Base-by-base conservation (phyloP, 2,888 invertebrate genomes). In the Griposia aprilina region DNA sequence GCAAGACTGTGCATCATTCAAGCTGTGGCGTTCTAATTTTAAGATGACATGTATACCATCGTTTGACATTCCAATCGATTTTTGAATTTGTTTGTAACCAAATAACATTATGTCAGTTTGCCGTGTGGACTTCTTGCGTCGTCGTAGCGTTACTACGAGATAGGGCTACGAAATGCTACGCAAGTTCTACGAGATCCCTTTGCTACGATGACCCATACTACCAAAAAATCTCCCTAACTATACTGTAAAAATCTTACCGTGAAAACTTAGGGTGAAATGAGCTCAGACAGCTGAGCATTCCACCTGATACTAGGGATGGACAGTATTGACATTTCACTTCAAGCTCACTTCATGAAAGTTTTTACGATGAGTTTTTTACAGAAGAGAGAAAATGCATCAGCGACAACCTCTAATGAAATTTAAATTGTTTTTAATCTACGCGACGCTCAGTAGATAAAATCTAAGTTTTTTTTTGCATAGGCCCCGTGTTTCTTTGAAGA, bases 101-200 rank as follows among this genome's bases (percentile, higher is more conserved):
- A 41, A 41, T 0, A 8, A 45, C 45, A 45, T 45, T 45, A 10
- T 45, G 10, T 45, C 45, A 10, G 1, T 10, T 45, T 45, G 6
- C 45, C 45, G 45, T 45, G 41, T 41, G 23, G 26, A 13, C 8
- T 20, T 67, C 11, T 36, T 67, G n/a, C n/a, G n/a, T n/a, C 30
- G 59, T 30, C 30, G 66, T 45, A 77, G 62, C 55, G 5, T 23
- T 26, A 52, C 45, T 78, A 78, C 30, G 62, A 60, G 48, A 23
- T 15, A 77, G 7, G 45, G 17, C 68, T 76, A 78, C 36, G 48
- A 41, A 62, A 17, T 11, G 45, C 78, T 78, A 78, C 77, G 67
- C 13, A 67, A 50, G n/a, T n/a, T n/a, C 50, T 75, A 76, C 30
- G 59, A 45, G 10, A 48, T 30, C 30, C 17, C 26, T 36, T n/a